Base-by-base conservation (phyloP, 92 coral and sea anemone species). In the Plumapathes pennacea region DNA sequence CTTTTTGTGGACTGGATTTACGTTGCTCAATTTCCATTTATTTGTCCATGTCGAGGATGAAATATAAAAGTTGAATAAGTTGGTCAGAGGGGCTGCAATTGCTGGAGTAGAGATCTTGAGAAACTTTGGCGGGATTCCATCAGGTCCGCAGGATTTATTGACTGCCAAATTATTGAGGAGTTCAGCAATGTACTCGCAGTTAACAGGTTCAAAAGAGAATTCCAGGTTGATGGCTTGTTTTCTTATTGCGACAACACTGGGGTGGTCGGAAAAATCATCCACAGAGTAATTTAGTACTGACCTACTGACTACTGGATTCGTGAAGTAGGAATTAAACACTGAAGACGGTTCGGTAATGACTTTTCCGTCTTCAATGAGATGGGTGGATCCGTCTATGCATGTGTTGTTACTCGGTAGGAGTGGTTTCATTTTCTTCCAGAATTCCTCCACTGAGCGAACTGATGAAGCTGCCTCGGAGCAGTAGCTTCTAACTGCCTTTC, bases 341-440 rank as follows among this genome's bases (percentile, higher is more conserved):
- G 59, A 46, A 8, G 57, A n/a, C n/a, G n/a, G n/a, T n/a, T n/a
- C n/a, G n/a, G n/a, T n/a, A n/a, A n/a, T 21, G 55, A 72, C 17
- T 62, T 55, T 61, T 20, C 77, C 83, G 19, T 74, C 60, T n/a
- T 64, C 74, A 13, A 74, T 25, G 5, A 74, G 82, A 43, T 43
- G 56, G n/a, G 66, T 58, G 28, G 27, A n/a, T 9, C 60, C 26
- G 50, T 48, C 58, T 30, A 18, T 27, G 39, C 26, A 64, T 2
- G 72, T 54, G 9, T 74, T 74, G 25, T 63, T 74, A 45, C 50
- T 64, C 38, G 67, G 81, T 55, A 64, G 41, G 38, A 55, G 56
- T 9, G 74, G 82, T 49, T 65, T 65, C 55, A 75, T 56, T 47
- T 75, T 75, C 57, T 75, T 65, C 82, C 81, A 74, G 64, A 74